These are phyloP conservation scores for Parus major DNA, from an alignment of 2,113 vertebrate species.

Conservation along the genomic window DNA sequence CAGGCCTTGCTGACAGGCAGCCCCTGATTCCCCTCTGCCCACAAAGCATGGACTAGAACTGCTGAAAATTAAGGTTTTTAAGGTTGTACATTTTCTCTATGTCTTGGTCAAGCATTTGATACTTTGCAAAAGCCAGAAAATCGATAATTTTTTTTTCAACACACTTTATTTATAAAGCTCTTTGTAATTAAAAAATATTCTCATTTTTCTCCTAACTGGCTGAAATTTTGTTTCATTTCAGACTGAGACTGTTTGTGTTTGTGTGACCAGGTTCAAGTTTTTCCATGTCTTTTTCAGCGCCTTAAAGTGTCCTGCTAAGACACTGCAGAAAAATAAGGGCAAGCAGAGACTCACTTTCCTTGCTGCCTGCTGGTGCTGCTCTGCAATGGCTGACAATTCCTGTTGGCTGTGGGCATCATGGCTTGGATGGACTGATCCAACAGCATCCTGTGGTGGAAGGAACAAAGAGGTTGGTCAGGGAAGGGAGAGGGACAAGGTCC, in stretches of 20 bases:
- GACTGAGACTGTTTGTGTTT: neutral
- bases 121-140: neutral
- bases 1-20: neutral
- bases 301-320: neutral
- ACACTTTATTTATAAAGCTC: neutral
- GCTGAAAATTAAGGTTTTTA: neutral
- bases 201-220: neutral
- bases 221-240: neutral
- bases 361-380: conserved; percentile 42
- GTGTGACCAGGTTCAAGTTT: fast-evolving
- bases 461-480: neutral
- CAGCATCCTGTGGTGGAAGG: conserved; percentile 12
- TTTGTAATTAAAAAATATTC: neutral
- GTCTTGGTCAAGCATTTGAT: neutral
- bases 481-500: neutral
- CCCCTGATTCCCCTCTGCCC: neutral
- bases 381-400: neutral
- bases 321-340: neutral
- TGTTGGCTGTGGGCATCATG: neutral
- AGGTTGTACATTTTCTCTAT: neutral
- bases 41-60: neutral
- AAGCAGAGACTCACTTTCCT: conserved; percentile 42
- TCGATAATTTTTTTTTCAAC: fast-evolving
- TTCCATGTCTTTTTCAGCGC: neutral
- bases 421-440: conserved; percentile 60